phyloP scores from a whole-genome alignment of 2,888 invertebrate species.

The Hymenopus coronatus region DNA sequence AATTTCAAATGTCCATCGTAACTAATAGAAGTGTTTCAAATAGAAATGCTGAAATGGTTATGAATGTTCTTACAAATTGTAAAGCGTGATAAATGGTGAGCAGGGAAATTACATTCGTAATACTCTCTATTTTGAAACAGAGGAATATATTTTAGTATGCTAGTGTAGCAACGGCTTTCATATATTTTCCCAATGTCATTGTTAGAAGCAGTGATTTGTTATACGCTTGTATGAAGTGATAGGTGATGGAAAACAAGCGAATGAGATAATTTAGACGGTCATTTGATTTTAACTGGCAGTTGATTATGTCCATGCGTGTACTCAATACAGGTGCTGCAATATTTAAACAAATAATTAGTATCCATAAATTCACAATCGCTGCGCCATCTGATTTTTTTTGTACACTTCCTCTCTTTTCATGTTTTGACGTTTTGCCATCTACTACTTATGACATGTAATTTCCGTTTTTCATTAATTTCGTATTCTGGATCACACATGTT shows the following conservation, averaged over 20 bases:
- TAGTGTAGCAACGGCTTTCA: too few species aligned
- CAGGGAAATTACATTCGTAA: too few species aligned
- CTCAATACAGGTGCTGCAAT: not conserved
- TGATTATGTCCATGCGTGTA: not conserved
- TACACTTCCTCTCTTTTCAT: not conserved
- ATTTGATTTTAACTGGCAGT: not conserved
- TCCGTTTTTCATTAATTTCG: not conserved
- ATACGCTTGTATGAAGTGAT: not conserved
- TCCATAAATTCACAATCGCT: not conserved
- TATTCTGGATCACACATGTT: not conserved
- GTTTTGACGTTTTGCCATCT: not conserved
- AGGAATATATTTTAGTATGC: too few species aligned
- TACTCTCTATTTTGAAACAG: too few species aligned
- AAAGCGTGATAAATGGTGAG: too few species aligned
- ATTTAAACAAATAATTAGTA: not conserved
- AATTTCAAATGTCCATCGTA: too few species aligned
- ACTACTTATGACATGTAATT: not conserved
- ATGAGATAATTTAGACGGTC: not conserved
- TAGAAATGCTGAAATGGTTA: too few species aligned
- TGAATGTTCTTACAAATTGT: too few species aligned
- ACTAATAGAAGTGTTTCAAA: too few species aligned
- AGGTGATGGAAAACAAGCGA: not conserved
- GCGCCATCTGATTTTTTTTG: not conserved
- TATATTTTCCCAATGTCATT: too few species aligned
- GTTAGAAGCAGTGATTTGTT: too few species aligned